A percentile compares a stretch with the other conserved stretches of the same genome.
Conservation (phyloP, 2,888 invertebrate species). For the Homarus gammarus region DNA sequence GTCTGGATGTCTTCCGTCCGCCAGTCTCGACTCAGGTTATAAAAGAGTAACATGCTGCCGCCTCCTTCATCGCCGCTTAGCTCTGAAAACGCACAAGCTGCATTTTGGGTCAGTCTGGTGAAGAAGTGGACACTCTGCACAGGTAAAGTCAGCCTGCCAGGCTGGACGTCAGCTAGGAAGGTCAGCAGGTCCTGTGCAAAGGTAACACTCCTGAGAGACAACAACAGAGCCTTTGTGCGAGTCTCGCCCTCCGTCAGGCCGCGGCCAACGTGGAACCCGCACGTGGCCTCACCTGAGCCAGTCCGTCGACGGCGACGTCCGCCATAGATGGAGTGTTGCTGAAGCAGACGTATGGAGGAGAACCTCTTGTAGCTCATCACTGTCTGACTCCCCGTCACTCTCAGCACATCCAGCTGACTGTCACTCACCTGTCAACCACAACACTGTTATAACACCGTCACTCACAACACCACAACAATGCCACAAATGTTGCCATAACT, state of each 20-base stretch:
- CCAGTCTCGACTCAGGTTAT: neutral
- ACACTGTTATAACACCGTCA: too few relatives aligned
- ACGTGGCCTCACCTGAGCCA: neutral
- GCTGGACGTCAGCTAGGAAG: neutral
- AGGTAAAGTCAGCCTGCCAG: neutral
- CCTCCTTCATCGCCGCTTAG: slow-evolving; percentile 1
- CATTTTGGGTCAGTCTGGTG: slow-evolving; percentile 5
- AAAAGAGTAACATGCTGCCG: neutral
- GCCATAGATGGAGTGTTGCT: neutral
- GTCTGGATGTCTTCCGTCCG: neutral
- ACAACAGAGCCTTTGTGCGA: neutral
- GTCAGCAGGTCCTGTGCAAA: slow-evolving; percentile 19
- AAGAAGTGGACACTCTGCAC: neutral
- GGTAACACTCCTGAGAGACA: slow-evolving; percentile 18
- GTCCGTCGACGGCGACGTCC: neutral
- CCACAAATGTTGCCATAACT: too few relatives aligned
- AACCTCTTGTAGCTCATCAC: slow-evolving; percentile 40
- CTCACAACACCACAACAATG: too few relatives aligned
- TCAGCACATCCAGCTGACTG: slow-evolving; percentile 4
- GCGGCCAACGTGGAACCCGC: neutral
- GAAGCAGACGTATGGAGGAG: slow-evolving; percentile 3
- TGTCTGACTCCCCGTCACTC: neutral
- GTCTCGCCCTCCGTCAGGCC: neutral
- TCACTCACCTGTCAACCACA: slow-evolving; percentile 40
- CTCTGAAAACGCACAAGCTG: slow-evolving; percentile 28